phyloP scores from a whole-genome alignment of 2,797 vertebrate genomes.

The Enteromius argenteus region DNA sequence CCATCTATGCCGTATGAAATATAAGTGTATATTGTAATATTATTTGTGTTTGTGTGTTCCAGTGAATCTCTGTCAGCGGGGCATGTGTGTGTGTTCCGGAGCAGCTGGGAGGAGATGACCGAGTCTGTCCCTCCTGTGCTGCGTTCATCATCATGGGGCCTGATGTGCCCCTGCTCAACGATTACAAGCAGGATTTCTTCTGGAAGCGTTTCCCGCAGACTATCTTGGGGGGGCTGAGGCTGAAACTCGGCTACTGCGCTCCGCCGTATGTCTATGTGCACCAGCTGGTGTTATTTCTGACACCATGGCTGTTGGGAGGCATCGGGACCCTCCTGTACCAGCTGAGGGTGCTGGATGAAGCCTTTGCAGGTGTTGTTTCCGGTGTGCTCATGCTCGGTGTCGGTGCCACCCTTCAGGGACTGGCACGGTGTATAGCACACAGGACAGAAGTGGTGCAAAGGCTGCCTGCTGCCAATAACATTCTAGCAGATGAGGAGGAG shows the following conservation, averaged over 20 bases:
- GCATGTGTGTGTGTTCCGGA: conserved; percentile 25
- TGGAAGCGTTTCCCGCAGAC: conserved; percentile 98
- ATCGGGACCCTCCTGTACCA: conserved; percentile 90
- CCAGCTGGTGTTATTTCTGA: conserved; percentile 92
- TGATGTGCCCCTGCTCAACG: conserved; percentile 96
- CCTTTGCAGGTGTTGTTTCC: conserved; percentile 82
- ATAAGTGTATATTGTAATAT: neutral
- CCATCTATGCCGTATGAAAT: neutral
- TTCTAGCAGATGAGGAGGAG: conserved; percentile 93
- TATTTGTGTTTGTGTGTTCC: conserved; percentile 23
- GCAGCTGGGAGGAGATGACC: conserved; percentile 75
- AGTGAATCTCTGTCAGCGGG: conserved; percentile 5
- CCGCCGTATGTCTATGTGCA: conserved; percentile 93
- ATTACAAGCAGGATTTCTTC: conserved; percentile 99
- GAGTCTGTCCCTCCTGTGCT: conserved; percentile 67
- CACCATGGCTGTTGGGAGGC: conserved; percentile 93
- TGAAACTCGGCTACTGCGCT: conserved; percentile 94
- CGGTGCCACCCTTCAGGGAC: conserved; percentile 84
- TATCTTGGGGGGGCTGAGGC: conserved; percentile 89
- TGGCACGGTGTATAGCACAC: conserved; percentile 82
- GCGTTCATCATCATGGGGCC: conserved; percentile 95
- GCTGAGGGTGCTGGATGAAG: conserved; percentile 85
- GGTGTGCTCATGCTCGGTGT: conserved; percentile 91
- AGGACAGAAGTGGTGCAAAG: conserved; percentile 85
- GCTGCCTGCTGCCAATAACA: conserved; percentile 83